Evolutionary conservation across 2,113 vertebrate genomes (phyloP), one percentile per base, ranked within the genome.

Genomic region (Nothocercus julius): DNA sequence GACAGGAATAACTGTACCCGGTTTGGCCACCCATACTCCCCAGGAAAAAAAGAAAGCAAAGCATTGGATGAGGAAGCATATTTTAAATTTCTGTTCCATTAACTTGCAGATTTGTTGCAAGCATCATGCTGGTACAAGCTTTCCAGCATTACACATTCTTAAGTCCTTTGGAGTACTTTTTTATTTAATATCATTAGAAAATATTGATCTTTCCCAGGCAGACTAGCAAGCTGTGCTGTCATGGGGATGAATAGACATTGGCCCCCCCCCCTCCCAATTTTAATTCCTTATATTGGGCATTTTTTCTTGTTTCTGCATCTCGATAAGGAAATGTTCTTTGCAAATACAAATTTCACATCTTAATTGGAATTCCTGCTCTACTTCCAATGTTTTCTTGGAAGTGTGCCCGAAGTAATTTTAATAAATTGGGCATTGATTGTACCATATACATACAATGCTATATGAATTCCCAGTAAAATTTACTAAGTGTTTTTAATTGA

Each of bases 401-500:
- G 51, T 3, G 22, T n/a, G 62, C 87, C 67, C 58, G 6, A 13
- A 68, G 67, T 68, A 44, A 67, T 72, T 80, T 74, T 83, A 76
- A 72, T 77, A 83, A 83, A 64, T 34, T 1, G 9, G 74, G 42
- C 64, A 36, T 30, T 44, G 80, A 86, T 79, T 73, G 82, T 64
- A 40, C 59, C 21, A 3, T 59, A 36, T 45, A 63, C 25, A 8
- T 72, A 21, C 22, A 73, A 51, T 66, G 63, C 58, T 80, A 75
- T 53, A 44, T 13, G 30, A 89, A 87, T 90, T 95, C 95, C 85
- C 72, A 56, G 86, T 82, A 73, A 93, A 85, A 94, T 77, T 85
- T 82, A 68, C 82, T 66, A 58, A 95, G 73, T 68, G 77, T 85
- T 93, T 85, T 85, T 87, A 92, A 91, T 82, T 96, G 92, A 74